phyloP scores from a whole-genome alignment of 1,140 invertebrate genomes.

The Temnothorax curvispinosus region DNA sequence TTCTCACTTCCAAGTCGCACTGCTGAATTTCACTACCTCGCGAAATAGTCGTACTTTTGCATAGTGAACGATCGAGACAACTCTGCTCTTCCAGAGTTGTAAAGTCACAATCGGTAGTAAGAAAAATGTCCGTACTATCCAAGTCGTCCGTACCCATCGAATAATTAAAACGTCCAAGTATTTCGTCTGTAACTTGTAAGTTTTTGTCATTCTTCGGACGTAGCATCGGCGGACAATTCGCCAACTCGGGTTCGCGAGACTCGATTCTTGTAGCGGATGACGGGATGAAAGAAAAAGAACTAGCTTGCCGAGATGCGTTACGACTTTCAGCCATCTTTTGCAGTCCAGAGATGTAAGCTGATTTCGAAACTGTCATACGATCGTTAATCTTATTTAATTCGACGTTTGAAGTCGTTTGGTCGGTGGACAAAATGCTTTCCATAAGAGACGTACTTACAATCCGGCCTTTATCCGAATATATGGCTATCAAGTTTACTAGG shows the following conservation, averaged over 20 bases:
- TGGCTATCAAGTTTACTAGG: slow-evolving; percentile 76
- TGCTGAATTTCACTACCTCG: not conserved
- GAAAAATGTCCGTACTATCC: slow-evolving; percentile 38
- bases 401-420: not conserved
- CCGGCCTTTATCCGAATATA: slow-evolving; percentile 78
- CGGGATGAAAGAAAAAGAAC: not conserved
- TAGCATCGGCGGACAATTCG: no score
- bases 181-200: not conserved
- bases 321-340: not conserved
- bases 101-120: slow-evolving; percentile 24
- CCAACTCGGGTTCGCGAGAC: not conserved
- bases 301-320: not conserved
- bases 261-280: not conserved
- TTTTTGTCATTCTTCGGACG: no score
- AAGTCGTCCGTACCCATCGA: slow-evolving; percentile 48
- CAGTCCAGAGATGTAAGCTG: not conserved
- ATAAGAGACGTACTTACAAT: slow-evolving; percentile 71
- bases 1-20: not conserved
- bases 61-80: not conserved
- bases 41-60: not conserved
- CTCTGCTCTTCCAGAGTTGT: not conserved
- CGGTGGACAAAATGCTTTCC: slow-evolving; percentile 29
- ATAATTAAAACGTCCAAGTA: not conserved
- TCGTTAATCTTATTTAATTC: not conserved
- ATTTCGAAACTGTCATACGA: not conserved